These are phyloP conservation scores for Rhegmatorhina hoffmannsi DNA, from an alignment of 2,113 vertebrate genomes.

Conservation along the genomic window DNA sequence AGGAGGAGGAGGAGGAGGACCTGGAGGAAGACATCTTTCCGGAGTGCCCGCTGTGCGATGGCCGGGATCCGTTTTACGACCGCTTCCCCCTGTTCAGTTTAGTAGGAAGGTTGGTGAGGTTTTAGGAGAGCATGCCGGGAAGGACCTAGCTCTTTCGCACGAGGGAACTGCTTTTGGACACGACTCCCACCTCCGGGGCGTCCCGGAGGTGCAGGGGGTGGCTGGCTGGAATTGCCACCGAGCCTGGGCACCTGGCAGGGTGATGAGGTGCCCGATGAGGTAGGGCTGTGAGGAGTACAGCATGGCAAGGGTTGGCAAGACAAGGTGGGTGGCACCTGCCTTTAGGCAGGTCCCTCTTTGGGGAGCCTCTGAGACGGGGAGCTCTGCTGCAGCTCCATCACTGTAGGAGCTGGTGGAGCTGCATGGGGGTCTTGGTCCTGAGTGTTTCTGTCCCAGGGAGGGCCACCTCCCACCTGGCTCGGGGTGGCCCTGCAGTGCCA, in stretches of 20 bases:
- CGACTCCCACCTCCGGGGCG: background rate
- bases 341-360: background rate
- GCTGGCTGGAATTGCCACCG: background rate
- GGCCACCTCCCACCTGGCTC: background rate
- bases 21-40: slow-evolving; percentile 93
- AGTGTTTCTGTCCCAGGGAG: background rate
- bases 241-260: accelerated
- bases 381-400: background rate
- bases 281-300: background rate
- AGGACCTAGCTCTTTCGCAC: slow-evolving; percentile 97
- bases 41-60: slow-evolving; percentile 90
- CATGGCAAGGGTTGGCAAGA: accelerated
- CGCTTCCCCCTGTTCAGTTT: slow-evolving; percentile 99
- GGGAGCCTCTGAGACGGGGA: background rate
- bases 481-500: accelerated
- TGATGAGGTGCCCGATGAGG: background rate
- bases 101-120: slow-evolving; percentile 99
- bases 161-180: slow-evolving; percentile 76
- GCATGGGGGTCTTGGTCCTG: background rate
- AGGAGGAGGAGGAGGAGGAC: slow-evolving; percentile 80
- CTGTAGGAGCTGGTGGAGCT: background rate
- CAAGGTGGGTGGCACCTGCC: accelerated
- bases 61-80: slow-evolving; percentile 99
- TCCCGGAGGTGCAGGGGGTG: background rate
- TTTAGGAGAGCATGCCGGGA: slow-evolving; percentile 93